These are phyloP conservation scores for Xanthorhoe spadicearia DNA, from an alignment of 2,888 invertebrate species.

Conservation along the genomic window DNA sequence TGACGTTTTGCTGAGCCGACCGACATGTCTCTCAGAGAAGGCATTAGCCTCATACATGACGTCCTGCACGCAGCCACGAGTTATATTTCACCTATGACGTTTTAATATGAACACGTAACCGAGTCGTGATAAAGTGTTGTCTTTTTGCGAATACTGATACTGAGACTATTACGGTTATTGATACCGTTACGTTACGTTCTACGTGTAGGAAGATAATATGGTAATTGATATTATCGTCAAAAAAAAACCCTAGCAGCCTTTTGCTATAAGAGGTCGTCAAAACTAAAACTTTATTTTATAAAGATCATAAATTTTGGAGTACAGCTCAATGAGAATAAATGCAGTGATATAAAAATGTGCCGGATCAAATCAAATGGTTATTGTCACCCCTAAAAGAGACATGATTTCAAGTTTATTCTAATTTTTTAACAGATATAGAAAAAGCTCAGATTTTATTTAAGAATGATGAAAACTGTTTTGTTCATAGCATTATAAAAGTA, in stretches of 20 bases:
- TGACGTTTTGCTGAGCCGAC: constrained; percentile 82
- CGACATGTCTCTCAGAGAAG: constrained; percentile 75
- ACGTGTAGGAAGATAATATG: background rate
- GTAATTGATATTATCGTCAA: background rate
- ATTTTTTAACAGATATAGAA: too few species aligned
- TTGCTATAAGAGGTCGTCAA: too few species aligned
- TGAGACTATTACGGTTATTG: constrained; percentile 4
- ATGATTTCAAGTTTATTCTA: background rate
- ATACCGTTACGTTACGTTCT: background rate
- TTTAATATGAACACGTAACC: constrained; percentile 44
- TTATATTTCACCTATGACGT: constrained; percentile 46
- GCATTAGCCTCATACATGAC: constrained; percentile 77
- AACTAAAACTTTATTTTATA: too few species aligned
- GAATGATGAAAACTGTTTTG: background rate
- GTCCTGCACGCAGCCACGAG: constrained; percentile 62
- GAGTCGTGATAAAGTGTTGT: constrained; percentile 35
- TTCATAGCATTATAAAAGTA: background rate
- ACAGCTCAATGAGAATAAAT: background rate
- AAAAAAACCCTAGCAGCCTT: background rate
- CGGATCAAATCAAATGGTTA: too few species aligned
- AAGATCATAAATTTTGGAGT: too few species aligned
- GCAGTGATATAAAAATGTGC: too few species aligned
- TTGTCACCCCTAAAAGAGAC: background rate
- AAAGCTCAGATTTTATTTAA: too few species aligned
- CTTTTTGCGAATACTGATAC: constrained; percentile 24